These are phyloP conservation scores for Asobara japonica DNA, from an alignment of 1,140 invertebrate species.

Conservation along the genomic window DNA sequence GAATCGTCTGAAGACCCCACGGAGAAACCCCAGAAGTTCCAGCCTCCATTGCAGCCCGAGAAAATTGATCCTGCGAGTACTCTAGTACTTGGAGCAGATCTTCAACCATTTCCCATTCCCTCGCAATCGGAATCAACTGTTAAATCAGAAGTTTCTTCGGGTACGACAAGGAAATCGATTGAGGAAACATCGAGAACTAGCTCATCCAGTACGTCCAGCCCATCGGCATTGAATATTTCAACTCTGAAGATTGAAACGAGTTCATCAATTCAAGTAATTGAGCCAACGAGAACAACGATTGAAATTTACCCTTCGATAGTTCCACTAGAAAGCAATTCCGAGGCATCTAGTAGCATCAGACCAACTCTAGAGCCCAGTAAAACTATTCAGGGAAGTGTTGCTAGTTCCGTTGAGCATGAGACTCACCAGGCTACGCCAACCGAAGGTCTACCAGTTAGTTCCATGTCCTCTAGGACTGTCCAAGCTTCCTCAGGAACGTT, in stretches of 20 bases:
- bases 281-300: slow-evolving; percentile 46
- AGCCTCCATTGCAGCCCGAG: slow-evolving; percentile 48
- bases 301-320: slow-evolving; percentile 47
- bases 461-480: slow-evolving; percentile 34
- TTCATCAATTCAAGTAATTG: slow-evolving; percentile 59
- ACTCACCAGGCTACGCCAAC: slow-evolving; percentile 51
- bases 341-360: neutral
- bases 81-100: slow-evolving; percentile 47
- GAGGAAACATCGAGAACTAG: too few species aligned
- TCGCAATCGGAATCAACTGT: slow-evolving; percentile 7
- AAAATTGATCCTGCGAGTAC: slow-evolving; percentile 51
- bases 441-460: slow-evolving; percentile 49
- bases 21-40: slow-evolving; percentile 49
- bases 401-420: slow-evolving; percentile 11
- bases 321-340: slow-evolving; percentile 39
- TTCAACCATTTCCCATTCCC: slow-evolving; percentile 37
- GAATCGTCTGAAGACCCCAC: slow-evolving; percentile 26
- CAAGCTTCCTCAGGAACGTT: slow-evolving; percentile 31
- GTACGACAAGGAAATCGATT: slow-evolving; percentile 10
- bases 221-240: slow-evolving; percentile 42
- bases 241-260: slow-evolving; percentile 60
- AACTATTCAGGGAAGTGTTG: neutral
- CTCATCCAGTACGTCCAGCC: slow-evolving; percentile 23
- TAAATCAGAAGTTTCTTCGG: neutral
- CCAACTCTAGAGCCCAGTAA: slow-evolving; percentile 53